phyloP scores from a whole-genome alignment of 1,140 invertebrate genomes.

The Ostrea denselamellosa region DNA sequence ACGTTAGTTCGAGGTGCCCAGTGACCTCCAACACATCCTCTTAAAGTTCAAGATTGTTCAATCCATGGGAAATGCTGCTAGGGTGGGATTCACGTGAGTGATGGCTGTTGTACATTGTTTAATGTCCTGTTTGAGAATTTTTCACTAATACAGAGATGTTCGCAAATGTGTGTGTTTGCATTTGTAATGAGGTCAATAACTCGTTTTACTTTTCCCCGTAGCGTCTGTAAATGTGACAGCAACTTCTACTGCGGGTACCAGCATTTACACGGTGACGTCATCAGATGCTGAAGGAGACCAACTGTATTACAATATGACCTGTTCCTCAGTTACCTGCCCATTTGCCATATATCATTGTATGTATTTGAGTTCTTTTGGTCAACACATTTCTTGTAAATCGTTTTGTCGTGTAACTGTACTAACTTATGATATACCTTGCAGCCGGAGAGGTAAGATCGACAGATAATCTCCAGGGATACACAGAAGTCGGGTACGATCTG shows the following conservation, averaged over 20 bases:
- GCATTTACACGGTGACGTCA: conserved; percentile 41
- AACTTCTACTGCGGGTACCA: conserved; percentile 29
- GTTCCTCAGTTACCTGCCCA: conserved; percentile 21
- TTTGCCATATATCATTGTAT: conserved; percentile 41
- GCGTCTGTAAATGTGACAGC: conserved; percentile 31
- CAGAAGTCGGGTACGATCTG: conserved; percentile 43
- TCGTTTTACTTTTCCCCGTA: neutral
- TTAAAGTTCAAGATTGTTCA: no score
- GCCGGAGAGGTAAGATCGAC: conserved; percentile 12
- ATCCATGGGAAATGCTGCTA: no score
- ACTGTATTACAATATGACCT: conserved; percentile 39
- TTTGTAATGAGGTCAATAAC: no score
- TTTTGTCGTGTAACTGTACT: no score
- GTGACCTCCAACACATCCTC: no score
- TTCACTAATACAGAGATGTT: no score
- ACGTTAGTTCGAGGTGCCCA: no score
- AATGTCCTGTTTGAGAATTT: no score
- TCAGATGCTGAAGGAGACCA: conserved; percentile 38
- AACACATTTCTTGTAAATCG: neutral
- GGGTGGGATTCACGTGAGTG: no score
- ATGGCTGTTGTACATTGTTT: no score
- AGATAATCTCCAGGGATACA: neutral
- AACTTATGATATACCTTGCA: neutral
- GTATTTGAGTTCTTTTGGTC: neutral
- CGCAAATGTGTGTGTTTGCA: no score